Conservation (phyloP, 2,888 invertebrate genomes). For the Epiblema foenella region DNA sequence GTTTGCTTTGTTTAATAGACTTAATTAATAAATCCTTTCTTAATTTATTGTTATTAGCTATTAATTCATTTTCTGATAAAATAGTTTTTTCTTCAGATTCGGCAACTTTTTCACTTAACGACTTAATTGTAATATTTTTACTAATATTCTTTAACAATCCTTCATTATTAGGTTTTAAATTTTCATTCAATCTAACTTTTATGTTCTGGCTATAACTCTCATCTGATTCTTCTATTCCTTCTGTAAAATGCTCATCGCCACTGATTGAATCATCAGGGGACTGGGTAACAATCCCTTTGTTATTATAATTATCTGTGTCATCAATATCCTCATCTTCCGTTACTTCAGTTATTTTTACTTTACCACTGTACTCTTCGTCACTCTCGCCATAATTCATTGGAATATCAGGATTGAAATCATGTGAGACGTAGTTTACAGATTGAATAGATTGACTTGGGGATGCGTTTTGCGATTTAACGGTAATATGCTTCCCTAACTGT, state of each 20-base stretch:
- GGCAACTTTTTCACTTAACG: constrained; percentile 48
- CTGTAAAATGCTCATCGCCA: constrained; percentile 56
- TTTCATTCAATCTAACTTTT: constrained; percentile 52
- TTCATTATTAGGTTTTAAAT: constrained; percentile 50
- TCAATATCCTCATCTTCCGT: constrained; percentile 56
- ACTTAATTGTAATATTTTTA: constrained; percentile 60
- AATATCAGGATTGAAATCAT: constrained; percentile 49
- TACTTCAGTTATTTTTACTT: constrained; percentile 70
- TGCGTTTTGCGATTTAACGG: constrained; percentile 67
- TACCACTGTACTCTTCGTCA: constrained; percentile 59
- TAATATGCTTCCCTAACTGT: constrained; percentile 70
- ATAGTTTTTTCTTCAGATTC: constrained; percentile 14
- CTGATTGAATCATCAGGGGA: constrained; percentile 64
- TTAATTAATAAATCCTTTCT: constrained; percentile 58
- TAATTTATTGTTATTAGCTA: constrained; percentile 48
- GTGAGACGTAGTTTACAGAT: constrained; percentile 50
- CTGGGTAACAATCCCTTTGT: constrained; percentile 56
- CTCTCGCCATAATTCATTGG: constrained; percentile 51
- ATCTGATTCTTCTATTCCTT: constrained; percentile 55
- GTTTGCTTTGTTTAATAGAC: constrained; percentile 53
- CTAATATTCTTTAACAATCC: constrained; percentile 62
- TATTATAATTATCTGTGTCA: constrained; percentile 47
- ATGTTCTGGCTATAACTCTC: constrained; percentile 60
- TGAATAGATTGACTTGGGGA: constrained; percentile 54
- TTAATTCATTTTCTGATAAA: constrained; percentile 22